These are phyloP conservation scores for Epinephelus fuscoguttatus DNA, from an alignment of 2,113 vertebrate genomes.

Conservation along the genomic window DNA sequence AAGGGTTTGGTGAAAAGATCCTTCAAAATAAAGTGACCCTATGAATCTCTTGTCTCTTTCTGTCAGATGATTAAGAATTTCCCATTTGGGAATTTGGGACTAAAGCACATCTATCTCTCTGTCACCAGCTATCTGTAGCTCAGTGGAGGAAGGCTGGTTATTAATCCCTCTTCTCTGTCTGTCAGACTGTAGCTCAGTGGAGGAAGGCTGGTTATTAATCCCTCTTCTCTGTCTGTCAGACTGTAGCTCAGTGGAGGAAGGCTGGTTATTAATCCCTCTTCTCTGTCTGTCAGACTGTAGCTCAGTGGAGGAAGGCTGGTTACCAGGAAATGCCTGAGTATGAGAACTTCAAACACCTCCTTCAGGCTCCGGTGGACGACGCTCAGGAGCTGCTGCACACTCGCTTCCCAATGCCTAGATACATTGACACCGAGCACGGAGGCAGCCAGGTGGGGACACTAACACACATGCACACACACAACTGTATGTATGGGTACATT, in stretches of 20 bases:
- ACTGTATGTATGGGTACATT: not conserved
- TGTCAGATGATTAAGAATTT: not conserved
- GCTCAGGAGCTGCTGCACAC: slow-evolving; percentile 97
- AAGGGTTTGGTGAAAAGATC: no score
- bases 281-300: slow-evolving; percentile 87
- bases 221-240: slow-evolving; percentile 78
- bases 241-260: slow-evolving; percentile 97
- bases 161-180: not conserved
- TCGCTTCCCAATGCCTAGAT: slow-evolving; percentile 97
- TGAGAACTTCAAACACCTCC: slow-evolving; percentile 94
- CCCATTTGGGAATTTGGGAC: no score
- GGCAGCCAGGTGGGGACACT: slow-evolving; percentile 92
- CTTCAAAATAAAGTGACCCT: no score
- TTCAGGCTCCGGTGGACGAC: slow-evolving; percentile 95
- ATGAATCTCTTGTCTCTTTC: not conserved
- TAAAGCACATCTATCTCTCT: no score
- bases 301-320: slow-evolving; percentile 97
- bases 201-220: no score
- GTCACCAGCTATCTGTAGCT: not conserved
- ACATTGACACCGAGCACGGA: slow-evolving; percentile 97
- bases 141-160: not conserved
- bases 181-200: slow-evolving; percentile 81
- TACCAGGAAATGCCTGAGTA: slow-evolving; percentile 98
- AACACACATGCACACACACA: not conserved
- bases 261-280: not conserved